Evolutionary conservation across 2,888 invertebrate species (phyloP), one percentile per base, ranked within the genome.

Genomic region (Peribatodes rhomboidaria): DNA sequence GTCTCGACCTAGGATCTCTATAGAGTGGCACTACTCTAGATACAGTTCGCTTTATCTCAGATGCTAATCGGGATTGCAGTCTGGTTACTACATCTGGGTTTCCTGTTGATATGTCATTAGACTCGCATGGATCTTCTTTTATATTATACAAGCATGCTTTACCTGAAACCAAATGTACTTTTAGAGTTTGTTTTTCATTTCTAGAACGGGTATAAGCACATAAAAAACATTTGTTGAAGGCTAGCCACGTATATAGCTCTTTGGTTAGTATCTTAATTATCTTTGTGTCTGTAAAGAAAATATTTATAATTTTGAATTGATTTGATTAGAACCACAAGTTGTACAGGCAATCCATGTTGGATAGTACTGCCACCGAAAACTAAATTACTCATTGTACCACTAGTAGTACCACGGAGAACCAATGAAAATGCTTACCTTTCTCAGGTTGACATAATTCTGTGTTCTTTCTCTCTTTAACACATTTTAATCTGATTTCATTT

Each of bases 111-210:
- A 91, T 69, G 55, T 92, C 87, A 61, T 63, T 75, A 6, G 65
- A 78, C 74, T 92, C 92, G 67, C 92, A 92, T 0, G 90, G 90
- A 75, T 92, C 92, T 27, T 83, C 73, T 62, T 77, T 84, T 10
- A 92, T 86, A 67, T 91, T 86, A 68, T 80, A 91, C 46, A 92
- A 77, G 62, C 91, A 92, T 27, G 74, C 67, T 42, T 72, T 44
- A 58, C 37, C 62, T 57, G 56, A 52, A 42, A 46, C 2, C n/a
- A 46, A 46, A 42, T 42, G 0, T 14, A 42, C 10, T 20, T 42
- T 11, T 20, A 42, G n/a, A 11, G 11, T 42, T 42, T 14, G 18
- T 42, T 42, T 42, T 18, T 18, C 41, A 18, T 2, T 22, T 16
- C 13, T n/a, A 20, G 7, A 31, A 14, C 27, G 8, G 11, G 27